Base-by-base conservation (phyloP, 2,113 vertebrate genomes). In the Python bivittatus region DNA sequence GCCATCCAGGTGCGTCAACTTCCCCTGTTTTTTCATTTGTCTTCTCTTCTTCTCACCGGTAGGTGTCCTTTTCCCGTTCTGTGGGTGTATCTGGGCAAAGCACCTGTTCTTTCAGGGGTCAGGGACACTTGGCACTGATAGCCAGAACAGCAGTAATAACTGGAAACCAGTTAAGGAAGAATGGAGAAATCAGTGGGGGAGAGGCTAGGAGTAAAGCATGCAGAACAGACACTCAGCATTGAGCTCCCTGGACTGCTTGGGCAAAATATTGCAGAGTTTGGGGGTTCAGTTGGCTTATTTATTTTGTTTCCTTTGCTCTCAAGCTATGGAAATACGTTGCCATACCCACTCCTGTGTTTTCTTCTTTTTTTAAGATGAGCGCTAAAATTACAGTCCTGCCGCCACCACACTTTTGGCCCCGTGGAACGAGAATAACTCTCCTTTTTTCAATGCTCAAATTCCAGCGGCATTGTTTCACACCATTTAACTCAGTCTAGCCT, bases 311-410 rank as follows among this genome's bases (percentile, higher is more conserved):
- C 27, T 44, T 72, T 91, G 58, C 58, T 68, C 10, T 86, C 44
- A 20, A 86, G 38, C 48, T 52, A 13, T 86, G n/a, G 44, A 53
- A 86, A 72, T 10, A 38, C 42, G 17, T 54, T 54, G 84, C 84
- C 58, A 53, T 61, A 15, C 60, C 52, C 20, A 22, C 48, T 72
- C 38, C 60, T 52, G 11, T 44, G 12, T 56, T 56, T 53, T 68
- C 0, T 42, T 64, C 64, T 12, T 11, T 33, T 12, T 22, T 23
- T 11, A 87, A 79, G 79, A 17, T 17, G 53, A 79, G 23, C 48
- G 64, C 88, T 12, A 92, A 86, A 92, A 92, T 88, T 92, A 88
- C 64, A 83, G 29, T 83, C 58, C n/a, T 29, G 58, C 56, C 38
- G 9, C 33, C n/a, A 13, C 58, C 44, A 0, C 22, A 15, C 22